These are phyloP conservation scores for Apteryx mantelli DNA, from an alignment of 2,113 vertebrate species.

Conservation along the genomic window DNA sequence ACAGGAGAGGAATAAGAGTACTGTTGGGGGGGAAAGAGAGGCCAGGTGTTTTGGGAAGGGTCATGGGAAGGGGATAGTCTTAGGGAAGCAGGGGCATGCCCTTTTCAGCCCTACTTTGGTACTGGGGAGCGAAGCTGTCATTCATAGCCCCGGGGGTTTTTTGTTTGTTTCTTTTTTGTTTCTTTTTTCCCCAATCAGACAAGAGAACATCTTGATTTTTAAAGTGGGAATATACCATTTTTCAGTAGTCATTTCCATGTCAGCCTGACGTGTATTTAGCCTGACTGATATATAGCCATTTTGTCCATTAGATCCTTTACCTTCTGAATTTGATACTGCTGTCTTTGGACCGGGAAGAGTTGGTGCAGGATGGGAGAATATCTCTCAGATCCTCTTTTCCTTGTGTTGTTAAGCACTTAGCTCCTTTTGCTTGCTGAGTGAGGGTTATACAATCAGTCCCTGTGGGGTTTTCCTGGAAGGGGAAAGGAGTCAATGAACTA, in stretches of 20 bases:
- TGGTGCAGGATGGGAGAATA: not conserved
- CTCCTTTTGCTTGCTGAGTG: not conserved
- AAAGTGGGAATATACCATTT: not conserved
- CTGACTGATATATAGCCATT: not conserved
- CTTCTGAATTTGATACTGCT: not conserved
- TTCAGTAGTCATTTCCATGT: not conserved
- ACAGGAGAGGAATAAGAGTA: not conserved
- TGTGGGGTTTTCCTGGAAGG: not conserved
- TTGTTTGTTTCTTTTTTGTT: too few species aligned
- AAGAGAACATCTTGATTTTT: not conserved
- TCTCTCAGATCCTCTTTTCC: not conserved
- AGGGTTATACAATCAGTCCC: slow-evolving; percentile 30
- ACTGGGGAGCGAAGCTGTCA: not conserved
- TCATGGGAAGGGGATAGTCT: not conserved
- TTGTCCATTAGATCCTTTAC: not conserved
- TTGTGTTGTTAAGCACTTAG: not conserved
- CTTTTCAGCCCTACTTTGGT: not conserved
- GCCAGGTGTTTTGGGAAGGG: not conserved
- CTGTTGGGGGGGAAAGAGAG: not conserved
- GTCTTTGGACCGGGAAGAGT: not conserved
- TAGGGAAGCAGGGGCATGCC: too few species aligned
- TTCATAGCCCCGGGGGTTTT: not conserved
- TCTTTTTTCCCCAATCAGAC: not conserved
- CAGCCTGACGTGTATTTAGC: not conserved
- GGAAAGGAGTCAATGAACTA: slow-evolving; percentile 44